Evolutionary conservation across 2,113 vertebrate species (phyloP).

Genomic region (Limnothrissa miodon): DNA sequence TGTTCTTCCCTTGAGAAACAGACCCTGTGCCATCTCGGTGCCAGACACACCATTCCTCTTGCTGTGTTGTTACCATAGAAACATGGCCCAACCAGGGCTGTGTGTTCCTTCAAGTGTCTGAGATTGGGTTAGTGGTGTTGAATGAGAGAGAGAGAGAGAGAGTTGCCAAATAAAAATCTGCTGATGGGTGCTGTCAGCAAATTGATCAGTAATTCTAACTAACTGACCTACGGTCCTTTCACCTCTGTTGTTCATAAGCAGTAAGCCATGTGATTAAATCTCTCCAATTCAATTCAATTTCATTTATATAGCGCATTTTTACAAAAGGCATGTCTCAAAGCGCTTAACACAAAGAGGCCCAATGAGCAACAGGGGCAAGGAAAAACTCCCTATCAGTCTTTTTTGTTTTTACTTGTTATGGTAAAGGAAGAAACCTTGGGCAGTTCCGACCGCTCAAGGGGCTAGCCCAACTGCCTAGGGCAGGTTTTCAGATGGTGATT

Average conservation of each 20-base stretch:
- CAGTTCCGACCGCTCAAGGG: no score
- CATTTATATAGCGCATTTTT: no score
- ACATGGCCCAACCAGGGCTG: not conserved
- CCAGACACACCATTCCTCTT: conserved; percentile 19
- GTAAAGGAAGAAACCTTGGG: no score
- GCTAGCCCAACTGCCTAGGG: no score
- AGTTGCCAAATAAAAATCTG: not conserved
- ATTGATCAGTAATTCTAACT: not conserved
- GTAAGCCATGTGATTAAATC: no score
- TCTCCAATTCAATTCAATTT: no score
- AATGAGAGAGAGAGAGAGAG: not conserved
- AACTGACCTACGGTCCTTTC: not conserved
- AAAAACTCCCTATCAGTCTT: no score
- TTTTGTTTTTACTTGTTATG: no score
- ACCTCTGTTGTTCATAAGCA: not conserved
- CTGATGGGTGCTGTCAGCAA: not conserved
- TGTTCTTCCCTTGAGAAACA: conserved; percentile 26
- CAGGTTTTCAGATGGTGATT: no score
- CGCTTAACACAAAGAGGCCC: no score
- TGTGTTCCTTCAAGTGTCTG: conserved; percentile 15
- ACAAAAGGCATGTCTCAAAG: no score
- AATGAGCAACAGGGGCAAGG: no score
- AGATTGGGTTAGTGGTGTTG: conserved; percentile 10
- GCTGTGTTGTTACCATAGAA: conserved; percentile 24
- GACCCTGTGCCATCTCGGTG: not conserved